Evolutionary conservation across 2,113 vertebrate genomes (phyloP).

Genomic region (Syngnathus scovelli): DNA sequence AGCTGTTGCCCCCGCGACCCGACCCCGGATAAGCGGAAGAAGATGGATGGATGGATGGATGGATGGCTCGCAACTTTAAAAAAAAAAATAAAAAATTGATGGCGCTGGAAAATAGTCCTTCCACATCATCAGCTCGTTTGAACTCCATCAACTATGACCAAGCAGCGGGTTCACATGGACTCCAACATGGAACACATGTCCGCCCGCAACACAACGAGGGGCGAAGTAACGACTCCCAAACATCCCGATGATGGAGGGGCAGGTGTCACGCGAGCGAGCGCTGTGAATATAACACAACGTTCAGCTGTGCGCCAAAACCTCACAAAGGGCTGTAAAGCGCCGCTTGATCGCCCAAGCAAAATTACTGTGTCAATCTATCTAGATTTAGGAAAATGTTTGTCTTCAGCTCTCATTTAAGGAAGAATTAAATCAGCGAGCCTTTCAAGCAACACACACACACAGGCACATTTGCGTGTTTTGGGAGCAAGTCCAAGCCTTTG

Average conservation of each 20-base stretch:
- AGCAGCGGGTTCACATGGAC: constrained; percentile 78
- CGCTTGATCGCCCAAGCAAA: constrained; percentile 25
- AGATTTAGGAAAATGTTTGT: constrained; percentile 28
- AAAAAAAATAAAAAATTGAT: not conserved
- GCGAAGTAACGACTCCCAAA: constrained; percentile 68
- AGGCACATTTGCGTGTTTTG: constrained; percentile 21
- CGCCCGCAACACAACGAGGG: constrained; percentile 64
- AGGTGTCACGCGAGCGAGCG: constrained; percentile 37
- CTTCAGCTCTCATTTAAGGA: constrained; percentile 35
- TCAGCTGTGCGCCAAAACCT: constrained; percentile 31
- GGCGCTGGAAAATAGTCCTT: not conserved
- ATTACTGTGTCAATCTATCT: constrained; percentile 43
- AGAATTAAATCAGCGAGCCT: constrained; percentile 35
- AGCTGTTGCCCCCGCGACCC: too few relatives aligned
- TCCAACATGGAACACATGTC: constrained; percentile 66
- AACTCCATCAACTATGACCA: constrained; percentile 71
- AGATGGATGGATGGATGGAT: too few relatives aligned
- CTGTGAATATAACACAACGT: constrained; percentile 13
- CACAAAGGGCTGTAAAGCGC: constrained; percentile 29
- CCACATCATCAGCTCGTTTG: constrained; percentile 64
- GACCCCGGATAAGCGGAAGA: too few relatives aligned
- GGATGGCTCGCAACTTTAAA: too few relatives aligned
- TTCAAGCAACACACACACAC: constrained; percentile 20
- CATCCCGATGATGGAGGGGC: constrained; percentile 58
- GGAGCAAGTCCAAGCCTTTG: constrained; percentile 52